Conservation (phyloP, 1,140 invertebrate genomes). For the Brachionus calyciflorus region DNA sequence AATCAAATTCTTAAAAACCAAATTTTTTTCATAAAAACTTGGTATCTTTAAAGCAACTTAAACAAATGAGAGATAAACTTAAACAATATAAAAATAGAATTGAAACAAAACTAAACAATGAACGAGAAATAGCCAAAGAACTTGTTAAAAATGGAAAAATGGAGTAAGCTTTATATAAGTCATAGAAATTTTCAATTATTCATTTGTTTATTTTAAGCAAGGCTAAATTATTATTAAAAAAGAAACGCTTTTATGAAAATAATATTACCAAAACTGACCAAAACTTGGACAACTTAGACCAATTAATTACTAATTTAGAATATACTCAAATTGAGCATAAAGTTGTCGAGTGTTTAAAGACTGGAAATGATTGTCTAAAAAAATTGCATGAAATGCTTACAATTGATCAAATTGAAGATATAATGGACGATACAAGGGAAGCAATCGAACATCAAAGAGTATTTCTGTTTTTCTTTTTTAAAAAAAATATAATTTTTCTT, state of each 20-base stretch:
- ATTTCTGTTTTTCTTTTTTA: neutral
- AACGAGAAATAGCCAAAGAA: constrained; percentile 45
- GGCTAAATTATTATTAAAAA: constrained; percentile 41
- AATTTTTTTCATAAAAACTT: no score
- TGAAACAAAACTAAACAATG: constrained; percentile 16
- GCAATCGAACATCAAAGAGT: constrained; percentile 40
- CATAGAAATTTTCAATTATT: neutral
- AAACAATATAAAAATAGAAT: constrained; percentile 15
- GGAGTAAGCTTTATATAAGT: constrained; percentile 28
- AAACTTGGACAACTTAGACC: constrained; percentile 38
- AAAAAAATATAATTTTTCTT: neutral
- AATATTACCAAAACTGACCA: constrained; percentile 35
- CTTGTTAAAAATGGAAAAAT: constrained; percentile 40
- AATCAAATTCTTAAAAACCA: no score
- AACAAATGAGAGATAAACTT: constrained; percentile 41
- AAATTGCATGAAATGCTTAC: constrained; percentile 33
- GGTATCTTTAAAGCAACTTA: constrained; percentile 39
- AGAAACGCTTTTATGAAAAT: constrained; percentile 34
- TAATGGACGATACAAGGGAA: constrained; percentile 42
- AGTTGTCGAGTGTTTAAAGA: constrained; percentile 35
- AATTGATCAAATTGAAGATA: constrained; percentile 44
- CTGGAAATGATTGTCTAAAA: constrained; percentile 43
- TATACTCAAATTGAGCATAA: constrained; percentile 35
- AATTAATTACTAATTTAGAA: constrained; percentile 35
- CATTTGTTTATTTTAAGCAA: neutral